phyloP scores from a whole-genome alignment of 2,797 vertebrate species.

The Fundulus diaphanus region DNA sequence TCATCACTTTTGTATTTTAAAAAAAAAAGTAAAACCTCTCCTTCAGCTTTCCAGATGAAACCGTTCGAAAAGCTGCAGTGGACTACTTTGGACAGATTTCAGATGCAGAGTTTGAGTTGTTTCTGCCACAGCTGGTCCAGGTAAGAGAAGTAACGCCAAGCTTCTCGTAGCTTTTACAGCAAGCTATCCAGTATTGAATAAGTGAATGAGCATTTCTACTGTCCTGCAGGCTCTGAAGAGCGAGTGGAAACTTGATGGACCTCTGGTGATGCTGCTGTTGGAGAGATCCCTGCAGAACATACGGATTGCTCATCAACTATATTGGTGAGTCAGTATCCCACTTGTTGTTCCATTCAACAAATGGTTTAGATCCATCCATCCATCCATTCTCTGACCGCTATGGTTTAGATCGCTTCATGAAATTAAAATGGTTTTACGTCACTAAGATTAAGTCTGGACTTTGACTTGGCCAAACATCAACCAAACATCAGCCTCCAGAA shows the following conservation, averaged over 20 bases:
- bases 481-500: too few species aligned
- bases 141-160: slow-evolving; percentile 65
- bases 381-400: too few species aligned
- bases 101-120: slow-evolving; percentile 84
- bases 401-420: not conserved
- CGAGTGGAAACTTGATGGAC: slow-evolving; percentile 88
- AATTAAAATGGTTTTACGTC: not conserved
- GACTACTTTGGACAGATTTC: slow-evolving; percentile 82
- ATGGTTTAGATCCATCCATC: too few species aligned
- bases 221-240: slow-evolving; percentile 85
- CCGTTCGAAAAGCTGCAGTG: slow-evolving; percentile 82
- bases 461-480: too few species aligned
- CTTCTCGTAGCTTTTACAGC: not conserved
- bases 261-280: slow-evolving; percentile 85
- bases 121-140: slow-evolving; percentile 90
- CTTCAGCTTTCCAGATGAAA: slow-evolving; percentile 88
- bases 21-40: slow-evolving; percentile 23
- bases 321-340: slow-evolving; percentile 80
- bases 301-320: slow-evolving; percentile 85
- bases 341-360: not conserved
- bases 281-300: slow-evolving; percentile 83
- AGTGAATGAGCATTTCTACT: not conserved
- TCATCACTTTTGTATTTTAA: too few species aligned
- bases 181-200: not conserved
- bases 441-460: too few species aligned